phyloP scores from a whole-genome alignment of 2,113 vertebrate genomes.

The Elgaria multicarinata region DNA sequence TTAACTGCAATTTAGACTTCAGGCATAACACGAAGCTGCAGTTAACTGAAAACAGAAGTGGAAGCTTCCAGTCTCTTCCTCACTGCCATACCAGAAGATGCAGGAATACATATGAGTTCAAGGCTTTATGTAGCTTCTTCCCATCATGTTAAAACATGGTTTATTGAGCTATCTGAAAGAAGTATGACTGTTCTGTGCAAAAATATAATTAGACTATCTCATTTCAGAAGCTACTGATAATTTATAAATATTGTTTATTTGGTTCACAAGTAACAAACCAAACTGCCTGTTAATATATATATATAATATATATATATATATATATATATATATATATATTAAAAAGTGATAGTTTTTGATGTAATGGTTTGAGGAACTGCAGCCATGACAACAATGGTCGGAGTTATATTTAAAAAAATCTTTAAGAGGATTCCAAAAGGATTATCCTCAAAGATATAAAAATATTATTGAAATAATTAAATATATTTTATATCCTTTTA shows the following conservation, averaged over 20 bases:
- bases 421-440: not conserved
- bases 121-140: not conserved
- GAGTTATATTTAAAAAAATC: not conserved
- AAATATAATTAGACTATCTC: constrained; percentile 1
- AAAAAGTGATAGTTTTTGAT: not conserved
- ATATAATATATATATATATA: no score
- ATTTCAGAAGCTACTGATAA: constrained; percentile 1
- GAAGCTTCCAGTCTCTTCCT: not conserved
- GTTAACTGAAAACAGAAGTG: not conserved
- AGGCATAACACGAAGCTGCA: not conserved
- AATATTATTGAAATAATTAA: not conserved
- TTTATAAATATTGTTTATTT: not conserved
- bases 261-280: not conserved
- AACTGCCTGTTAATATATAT: not conserved
- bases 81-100: not conserved
- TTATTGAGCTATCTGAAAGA: not conserved
- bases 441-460: not conserved
- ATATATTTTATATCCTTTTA: not conserved
- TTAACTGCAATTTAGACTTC: not conserved
- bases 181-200: not conserved
- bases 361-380: not conserved
- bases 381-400: not conserved
- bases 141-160: not conserved
- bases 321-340: no score
- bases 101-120: not conserved